phyloP scores from a whole-genome alignment of 2,888 invertebrate species.

The Cheilosia soror region DNA sequence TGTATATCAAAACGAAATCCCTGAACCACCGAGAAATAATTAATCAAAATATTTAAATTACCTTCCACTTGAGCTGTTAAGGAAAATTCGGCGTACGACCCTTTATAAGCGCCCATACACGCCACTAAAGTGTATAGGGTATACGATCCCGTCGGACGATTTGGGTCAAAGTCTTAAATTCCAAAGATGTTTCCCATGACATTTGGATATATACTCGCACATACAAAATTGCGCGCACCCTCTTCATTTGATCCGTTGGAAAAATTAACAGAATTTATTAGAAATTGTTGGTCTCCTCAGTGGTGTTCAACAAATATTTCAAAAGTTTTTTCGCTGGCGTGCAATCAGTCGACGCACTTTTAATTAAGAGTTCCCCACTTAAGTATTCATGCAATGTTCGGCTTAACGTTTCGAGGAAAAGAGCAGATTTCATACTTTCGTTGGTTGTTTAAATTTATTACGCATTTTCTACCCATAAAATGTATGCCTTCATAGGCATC shows the following conservation, averaged over 20 bases:
- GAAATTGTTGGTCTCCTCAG: constrained; percentile 7
- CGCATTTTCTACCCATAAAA: constrained; percentile 13
- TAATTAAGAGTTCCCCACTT: constrained; percentile 72
- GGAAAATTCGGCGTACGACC: constrained; percentile 38
- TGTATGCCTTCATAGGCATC: constrained; percentile 3
- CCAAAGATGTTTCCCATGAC: constrained; percentile 61
- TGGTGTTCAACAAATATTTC: constrained; percentile 50
- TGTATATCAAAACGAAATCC: constrained; percentile 46
- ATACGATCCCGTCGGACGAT: constrained; percentile 30
- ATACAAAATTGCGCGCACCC: constrained; percentile 25
- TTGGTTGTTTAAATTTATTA: constrained; percentile 45
- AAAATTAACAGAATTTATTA: constrained; percentile 25
- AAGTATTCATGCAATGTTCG: constrained; percentile 65
- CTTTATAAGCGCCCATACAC: constrained; percentile 1
- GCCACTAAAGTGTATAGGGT: not conserved
- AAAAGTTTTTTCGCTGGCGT: constrained; percentile 63
- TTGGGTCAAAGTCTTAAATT: constrained; percentile 65
- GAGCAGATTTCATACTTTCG: not conserved
- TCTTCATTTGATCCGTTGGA: constrained; percentile 10
- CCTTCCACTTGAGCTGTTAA: constrained; percentile 50
- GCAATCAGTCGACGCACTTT: constrained; percentile 70
- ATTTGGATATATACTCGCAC: constrained; percentile 13
- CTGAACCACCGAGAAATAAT: constrained; percentile 55
- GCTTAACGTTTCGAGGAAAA: not conserved
- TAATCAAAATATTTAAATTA: constrained; percentile 73